Conservation (phyloP, 2,888 invertebrate species). For the Ophion obscuratus region DNA sequence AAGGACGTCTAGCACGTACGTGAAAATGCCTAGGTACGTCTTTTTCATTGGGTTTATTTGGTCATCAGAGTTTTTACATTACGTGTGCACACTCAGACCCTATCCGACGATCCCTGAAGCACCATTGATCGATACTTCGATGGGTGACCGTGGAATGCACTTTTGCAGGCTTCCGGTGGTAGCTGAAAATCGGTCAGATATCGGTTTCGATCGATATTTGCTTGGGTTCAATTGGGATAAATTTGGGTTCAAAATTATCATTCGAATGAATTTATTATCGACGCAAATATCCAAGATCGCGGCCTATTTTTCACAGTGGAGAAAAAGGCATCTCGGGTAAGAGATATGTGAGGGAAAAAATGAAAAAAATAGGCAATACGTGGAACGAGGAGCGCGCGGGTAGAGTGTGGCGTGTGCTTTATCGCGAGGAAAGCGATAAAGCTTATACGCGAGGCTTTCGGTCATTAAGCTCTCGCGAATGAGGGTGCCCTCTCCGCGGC, state of each 20-base stretch:
- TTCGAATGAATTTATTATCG: neutral
- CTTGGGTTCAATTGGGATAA: no score
- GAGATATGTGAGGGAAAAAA: constrained; percentile 1
- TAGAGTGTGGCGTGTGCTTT: constrained; percentile 78
- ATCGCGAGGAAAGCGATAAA: constrained; percentile 84
- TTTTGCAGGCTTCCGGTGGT: no score
- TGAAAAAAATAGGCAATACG: constrained; percentile 35
- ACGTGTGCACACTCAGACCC: no score
- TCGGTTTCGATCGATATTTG: no score
- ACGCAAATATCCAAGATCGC: neutral
- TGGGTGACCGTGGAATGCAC: no score
- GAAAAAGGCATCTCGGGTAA: neutral
- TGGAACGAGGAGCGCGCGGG: constrained; percentile 32
- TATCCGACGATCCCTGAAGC: no score
- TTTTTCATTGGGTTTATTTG: neutral
- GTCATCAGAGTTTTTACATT: neutral
- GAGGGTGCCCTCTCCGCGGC: constrained; percentile 28
- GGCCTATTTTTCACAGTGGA: neutral
- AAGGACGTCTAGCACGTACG: neutral
- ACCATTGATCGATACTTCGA: no score
- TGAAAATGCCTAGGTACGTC: neutral
- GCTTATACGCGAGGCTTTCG: constrained; percentile 72
- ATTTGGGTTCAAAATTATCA: neutral
- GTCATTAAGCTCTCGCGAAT: constrained; percentile 78
- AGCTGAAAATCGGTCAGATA: no score